Evolutionary conservation across 2,113 vertebrate species (phyloP), one percentile per base, ranked within the genome.

Genomic region (Rhineura floridana): DNA sequence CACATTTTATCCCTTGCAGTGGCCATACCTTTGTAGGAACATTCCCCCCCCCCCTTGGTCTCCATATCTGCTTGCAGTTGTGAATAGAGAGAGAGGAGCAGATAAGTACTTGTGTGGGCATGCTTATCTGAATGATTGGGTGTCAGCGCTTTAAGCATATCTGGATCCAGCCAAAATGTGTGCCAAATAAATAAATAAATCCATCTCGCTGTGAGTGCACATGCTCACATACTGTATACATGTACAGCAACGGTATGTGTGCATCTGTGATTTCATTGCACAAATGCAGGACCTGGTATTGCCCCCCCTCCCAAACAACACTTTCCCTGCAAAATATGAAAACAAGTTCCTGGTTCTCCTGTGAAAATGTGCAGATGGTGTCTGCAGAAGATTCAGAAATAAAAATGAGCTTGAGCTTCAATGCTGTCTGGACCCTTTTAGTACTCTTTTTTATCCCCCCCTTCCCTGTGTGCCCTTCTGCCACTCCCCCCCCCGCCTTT

Each of bases 321-420:
- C 33, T 3, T 75, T 76, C 83, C 33, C 44, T 65, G 42, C 44
- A 63, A 48, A 75, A 82, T 75, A 50, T 23, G 33, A 65, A 50
- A 65, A 80, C n/a, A 88, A 75, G 87, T 76, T 83, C 42, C 70
- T 88, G 65, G 70, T 83, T 25, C 78, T 81, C 42, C 81, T 63
- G 28, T 11, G 30, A 50, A 65, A 63, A 19, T 39, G 36, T 75
- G 23, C 39, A 52, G 6, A 62, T 25, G 25, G 30, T 63, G 8
- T 81, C 52, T 79, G 39, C 48, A 77, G 42, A 86, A 55, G 46
- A 33, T 28, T 52, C 21, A 52, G 48, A 70, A 72, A 36, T 3
- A 11, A 36, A 52, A 46, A 10, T 25, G 30, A 19, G 9, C 11
- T 77, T 86, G 59, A 65, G 59, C 59, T 83, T 83, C n/a, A 30